Conservation (phyloP, 2,888 invertebrate genomes). For the Agrotis clavis region DNA sequence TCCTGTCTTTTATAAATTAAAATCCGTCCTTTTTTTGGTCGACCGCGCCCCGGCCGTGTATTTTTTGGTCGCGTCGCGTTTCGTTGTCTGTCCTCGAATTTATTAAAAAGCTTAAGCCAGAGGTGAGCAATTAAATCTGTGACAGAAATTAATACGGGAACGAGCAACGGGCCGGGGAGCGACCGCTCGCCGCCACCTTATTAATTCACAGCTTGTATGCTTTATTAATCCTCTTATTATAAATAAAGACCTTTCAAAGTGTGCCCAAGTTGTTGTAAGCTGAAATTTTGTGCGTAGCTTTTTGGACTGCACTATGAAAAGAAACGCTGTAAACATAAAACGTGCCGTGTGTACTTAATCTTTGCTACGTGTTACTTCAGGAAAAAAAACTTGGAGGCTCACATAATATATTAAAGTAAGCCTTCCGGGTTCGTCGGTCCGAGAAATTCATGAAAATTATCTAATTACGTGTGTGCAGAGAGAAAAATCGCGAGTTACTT, state of each 20-base stretch:
- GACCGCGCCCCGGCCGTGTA: slow-evolving; percentile 78
- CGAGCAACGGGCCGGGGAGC: slow-evolving; percentile 79
- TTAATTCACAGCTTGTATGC: slow-evolving; percentile 82
- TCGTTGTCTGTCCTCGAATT: slow-evolving; percentile 89
- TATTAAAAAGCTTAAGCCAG: slow-evolving; percentile 90
- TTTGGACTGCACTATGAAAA: slow-evolving; percentile 48
- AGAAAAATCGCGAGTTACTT: slow-evolving; percentile 90
- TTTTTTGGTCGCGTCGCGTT: slow-evolving; percentile 87
- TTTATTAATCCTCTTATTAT: slow-evolving; percentile 83
- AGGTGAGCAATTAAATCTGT: slow-evolving; percentile 90
- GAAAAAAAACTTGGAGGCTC: slow-evolving; percentile 42
- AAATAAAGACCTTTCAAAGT: slow-evolving; percentile 71
- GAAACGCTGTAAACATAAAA: slow-evolving; percentile 47
- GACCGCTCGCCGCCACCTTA: slow-evolving; percentile 75
- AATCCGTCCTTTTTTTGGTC: slow-evolving; percentile 88
- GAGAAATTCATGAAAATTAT: slow-evolving; percentile 86
- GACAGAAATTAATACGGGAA: slow-evolving; percentile 89
- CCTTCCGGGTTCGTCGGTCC: slow-evolving; percentile 67
- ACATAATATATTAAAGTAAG: slow-evolving; percentile 69
- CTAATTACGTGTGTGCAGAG: slow-evolving; percentile 89
- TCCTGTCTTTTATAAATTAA: slow-evolving; percentile 92
- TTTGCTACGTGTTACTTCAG: slow-evolving; percentile 48
- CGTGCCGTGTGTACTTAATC: slow-evolving; percentile 47
- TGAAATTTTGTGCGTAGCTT: slow-evolving; percentile 47
- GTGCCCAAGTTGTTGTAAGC: slow-evolving; percentile 42